Evolutionary conservation across 2,113 vertebrate species (phyloP).

Genomic region (Turnix velox): DNA sequence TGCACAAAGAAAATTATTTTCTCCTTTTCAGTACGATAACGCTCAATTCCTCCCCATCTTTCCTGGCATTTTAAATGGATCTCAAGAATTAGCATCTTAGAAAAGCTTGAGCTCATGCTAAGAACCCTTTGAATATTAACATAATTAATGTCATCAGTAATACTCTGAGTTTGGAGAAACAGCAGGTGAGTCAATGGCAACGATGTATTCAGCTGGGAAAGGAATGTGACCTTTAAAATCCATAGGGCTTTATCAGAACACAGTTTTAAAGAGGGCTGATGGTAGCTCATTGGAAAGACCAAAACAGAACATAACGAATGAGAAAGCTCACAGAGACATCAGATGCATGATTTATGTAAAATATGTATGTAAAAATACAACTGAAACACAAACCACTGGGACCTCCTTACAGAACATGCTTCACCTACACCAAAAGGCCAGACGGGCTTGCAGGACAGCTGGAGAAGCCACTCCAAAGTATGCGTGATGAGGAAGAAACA

Average conservation of each 20-base stretch:
- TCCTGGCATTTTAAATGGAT: not conserved
- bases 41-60: not conserved
- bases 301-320: not conserved
- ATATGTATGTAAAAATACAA: not conserved
- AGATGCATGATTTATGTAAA: too few relatives aligned
- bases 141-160: conserved; percentile 56
- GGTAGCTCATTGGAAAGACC: not conserved
- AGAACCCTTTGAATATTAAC: conserved; percentile 38
- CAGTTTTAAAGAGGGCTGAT: not conserved
- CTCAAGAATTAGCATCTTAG: conserved; percentile 20
- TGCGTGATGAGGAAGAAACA: not conserved
- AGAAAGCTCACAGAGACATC: not conserved
- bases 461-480: not conserved
- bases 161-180: conserved; percentile 17
- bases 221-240: conserved; percentile 46
- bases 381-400: not conserved
- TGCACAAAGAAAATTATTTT: conserved; percentile 3
- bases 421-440: not conserved
- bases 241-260: not conserved
- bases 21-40: not conserved
- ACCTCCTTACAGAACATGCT: not conserved
- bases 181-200: conserved; percentile 36
- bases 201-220: not conserved
- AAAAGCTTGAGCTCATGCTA: conserved; percentile 36
- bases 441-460: not conserved